Conservation (phyloP, 2,888 invertebrate species). For the Tachina lurida region DNA sequence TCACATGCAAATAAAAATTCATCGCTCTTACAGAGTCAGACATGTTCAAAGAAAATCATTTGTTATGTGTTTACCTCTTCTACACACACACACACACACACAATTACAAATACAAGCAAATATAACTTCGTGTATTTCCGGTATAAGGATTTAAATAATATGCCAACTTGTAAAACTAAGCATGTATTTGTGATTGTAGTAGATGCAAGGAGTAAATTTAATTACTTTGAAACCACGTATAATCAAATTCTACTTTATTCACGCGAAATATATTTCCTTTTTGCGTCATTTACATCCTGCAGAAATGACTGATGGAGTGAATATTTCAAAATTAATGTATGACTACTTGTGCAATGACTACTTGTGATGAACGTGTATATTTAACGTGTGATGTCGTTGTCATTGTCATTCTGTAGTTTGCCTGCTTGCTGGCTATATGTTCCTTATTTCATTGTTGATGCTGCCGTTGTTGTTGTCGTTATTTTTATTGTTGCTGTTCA, state of each 20-base stretch:
- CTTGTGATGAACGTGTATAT: constrained; percentile 63
- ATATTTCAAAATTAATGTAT: constrained; percentile 70
- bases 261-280: constrained; percentile 72
- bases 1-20: constrained; percentile 53
- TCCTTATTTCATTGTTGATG: constrained; percentile 55
- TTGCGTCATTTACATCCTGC: constrained; percentile 70
- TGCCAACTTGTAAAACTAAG: constrained; percentile 1
- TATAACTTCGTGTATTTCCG: neutral
- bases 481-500: constrained; percentile 56
- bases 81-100: neutral
- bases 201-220: constrained; percentile 55
- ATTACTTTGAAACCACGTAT: constrained; percentile 64
- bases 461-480: constrained; percentile 19
- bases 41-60: constrained; percentile 41
- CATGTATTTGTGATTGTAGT: neutral
- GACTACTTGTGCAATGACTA: constrained; percentile 39
- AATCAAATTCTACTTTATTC: constrained; percentile 68
- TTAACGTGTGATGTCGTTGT: constrained; percentile 67
- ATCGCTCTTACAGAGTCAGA: constrained; percentile 31
- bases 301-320: constrained; percentile 70
- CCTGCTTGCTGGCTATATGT: constrained; percentile 32
- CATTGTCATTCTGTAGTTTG: constrained; percentile 55
- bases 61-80: constrained; percentile 35
- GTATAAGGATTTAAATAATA: constrained; percentile 18
- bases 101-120: neutral